phyloP scores from a whole-genome alignment of 2,888 invertebrate genomes.

The Biston betularia region DNA sequence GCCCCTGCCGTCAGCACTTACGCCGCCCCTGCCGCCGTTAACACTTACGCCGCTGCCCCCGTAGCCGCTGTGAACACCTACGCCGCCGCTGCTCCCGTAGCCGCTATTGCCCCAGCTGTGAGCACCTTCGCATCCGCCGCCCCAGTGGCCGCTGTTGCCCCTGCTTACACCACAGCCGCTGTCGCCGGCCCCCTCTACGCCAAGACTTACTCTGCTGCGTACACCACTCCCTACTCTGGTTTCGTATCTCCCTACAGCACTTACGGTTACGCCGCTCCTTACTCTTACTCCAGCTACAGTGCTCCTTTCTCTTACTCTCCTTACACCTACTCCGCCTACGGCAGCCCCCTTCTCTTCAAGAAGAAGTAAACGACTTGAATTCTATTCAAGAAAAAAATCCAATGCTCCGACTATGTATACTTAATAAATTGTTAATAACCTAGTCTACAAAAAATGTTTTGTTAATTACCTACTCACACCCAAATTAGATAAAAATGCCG shows the following conservation, averaged over 20 bases:
- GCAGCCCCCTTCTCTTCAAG: slow-evolving; percentile 37
- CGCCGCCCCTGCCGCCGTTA: slow-evolving; percentile 10
- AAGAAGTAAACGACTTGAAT: slow-evolving; percentile 40
- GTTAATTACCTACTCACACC: background rate
- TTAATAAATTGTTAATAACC: slow-evolving; percentile 26
- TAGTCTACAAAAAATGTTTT: slow-evolving; percentile 13
- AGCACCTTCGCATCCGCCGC: background rate
- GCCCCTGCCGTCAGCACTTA: background rate
- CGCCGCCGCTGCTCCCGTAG: background rate
- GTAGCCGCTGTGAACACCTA: background rate
- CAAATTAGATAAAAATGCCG: background rate
- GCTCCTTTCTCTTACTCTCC: slow-evolving; percentile 41
- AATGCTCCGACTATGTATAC: slow-evolving; percentile 18
- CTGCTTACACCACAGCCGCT: background rate
- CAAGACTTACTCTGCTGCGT: background rate
- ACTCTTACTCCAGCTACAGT: slow-evolving; percentile 11
- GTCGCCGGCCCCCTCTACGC: background rate
- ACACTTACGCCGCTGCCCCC: background rate
- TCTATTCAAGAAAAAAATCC: slow-evolving; percentile 17
- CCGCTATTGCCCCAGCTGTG: slow-evolving; percentile 1
- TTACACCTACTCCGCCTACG: slow-evolving; percentile 19
- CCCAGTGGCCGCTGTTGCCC: slow-evolving; percentile 1
- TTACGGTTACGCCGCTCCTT: slow-evolving; percentile 12
- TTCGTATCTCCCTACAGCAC: background rate
- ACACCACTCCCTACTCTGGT: slow-evolving; percentile 5